phyloP scores from a whole-genome alignment of 2,797 vertebrate species.

The Microctenopoma stevenorrisi region DNA sequence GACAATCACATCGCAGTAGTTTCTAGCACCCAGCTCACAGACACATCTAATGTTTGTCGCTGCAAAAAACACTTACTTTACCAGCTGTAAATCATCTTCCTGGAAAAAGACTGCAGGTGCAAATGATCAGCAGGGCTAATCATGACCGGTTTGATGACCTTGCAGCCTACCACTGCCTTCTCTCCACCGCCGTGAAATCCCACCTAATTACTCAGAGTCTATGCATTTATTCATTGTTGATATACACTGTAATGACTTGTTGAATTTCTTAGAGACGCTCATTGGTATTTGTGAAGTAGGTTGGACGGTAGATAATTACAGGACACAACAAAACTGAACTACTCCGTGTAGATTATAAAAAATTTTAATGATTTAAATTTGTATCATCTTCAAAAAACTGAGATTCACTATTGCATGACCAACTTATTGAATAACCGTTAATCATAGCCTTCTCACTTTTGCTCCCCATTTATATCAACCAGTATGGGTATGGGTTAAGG shows the following conservation, averaged over 20 bases:
- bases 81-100: background rate
- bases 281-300: background rate
- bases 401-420: no score
- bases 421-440: no score
- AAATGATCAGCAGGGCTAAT: slow-evolving; percentile 21
- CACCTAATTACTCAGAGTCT: background rate
- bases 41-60: background rate
- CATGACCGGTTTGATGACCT: slow-evolving; percentile 54
- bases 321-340: no score
- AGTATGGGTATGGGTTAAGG: no score
- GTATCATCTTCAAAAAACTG: no score
- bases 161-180: slow-evolving; percentile 31
- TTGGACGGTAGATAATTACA: background rate
- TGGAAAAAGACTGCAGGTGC: background rate
- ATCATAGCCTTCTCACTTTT: no score
- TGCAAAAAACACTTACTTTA: background rate
- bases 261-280: slow-evolving; percentile 9
- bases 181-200: slow-evolving; percentile 6
- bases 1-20: slow-evolving; percentile 57
- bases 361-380: background rate
- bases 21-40: slow-evolving; percentile 19
- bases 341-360: no score
- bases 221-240: background rate
- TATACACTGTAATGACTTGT: slow-evolving; percentile 18
- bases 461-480: no score